Evolutionary conservation across 2,797 vertebrate species (phyloP), one percentile per base, ranked within the genome.

Genomic region (Lithobates pipiens): DNA sequence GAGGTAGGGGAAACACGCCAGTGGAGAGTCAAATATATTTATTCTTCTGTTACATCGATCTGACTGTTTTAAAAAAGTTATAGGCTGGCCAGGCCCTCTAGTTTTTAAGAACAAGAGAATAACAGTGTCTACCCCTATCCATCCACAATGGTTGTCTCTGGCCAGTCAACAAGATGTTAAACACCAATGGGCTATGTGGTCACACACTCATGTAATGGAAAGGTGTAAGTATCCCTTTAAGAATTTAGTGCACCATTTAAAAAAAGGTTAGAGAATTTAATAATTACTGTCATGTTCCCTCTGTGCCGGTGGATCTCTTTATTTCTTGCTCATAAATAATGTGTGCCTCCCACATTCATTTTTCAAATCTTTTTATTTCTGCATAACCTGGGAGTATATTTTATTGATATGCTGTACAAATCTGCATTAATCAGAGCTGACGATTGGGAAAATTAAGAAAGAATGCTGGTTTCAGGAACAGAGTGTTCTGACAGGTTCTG

Each of bases 311-410:
- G n/a, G 72, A 83, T 69, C 73, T 76, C 63, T 44, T 32, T 36
- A 76, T 76, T 83, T 76, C 73, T 69, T 54, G 61, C 75, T 69
- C 72, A 76, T 83, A 76, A 81, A 81, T 81, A 81, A 81, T 81
- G 57, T 61, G 50, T 63, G 68, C 50, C 69, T 72, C 50, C 46
- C 46, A 63, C 79, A 81, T 81, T 27, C 63, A 83, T 83, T 76
- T 83, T 83, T 83, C 63, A 83, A 63, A 29, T 71, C 69, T 81
- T n/a, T 73, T 81, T 76, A 83, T 68, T 83, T 69, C 82, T 76
- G 82, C 63, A 83, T 68, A 76, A 83, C 61, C 72, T 76, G 21
- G 39, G 34, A 68, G 73, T 68, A 68, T 76, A 83, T 76, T 76
- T 83, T 76, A 83, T 68, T 76, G 82, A 83, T 68, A 76, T n/a